Conservation (phyloP, 2,888 invertebrate species). For the Bugula neritina region DNA sequence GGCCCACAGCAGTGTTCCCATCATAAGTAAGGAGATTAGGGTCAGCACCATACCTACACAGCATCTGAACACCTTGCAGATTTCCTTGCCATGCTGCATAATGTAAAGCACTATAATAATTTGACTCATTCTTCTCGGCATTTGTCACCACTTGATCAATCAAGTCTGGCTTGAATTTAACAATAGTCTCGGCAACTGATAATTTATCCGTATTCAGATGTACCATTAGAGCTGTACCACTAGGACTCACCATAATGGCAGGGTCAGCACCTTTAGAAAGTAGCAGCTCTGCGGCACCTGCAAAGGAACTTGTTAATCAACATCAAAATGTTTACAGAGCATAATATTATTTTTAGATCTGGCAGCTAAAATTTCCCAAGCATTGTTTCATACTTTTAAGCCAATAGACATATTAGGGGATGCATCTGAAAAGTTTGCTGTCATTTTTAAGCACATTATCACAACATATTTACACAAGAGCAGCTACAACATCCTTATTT, state of each 20-base stretch:
- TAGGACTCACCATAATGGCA: not conserved
- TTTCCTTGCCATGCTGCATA: not conserved
- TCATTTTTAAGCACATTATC: too few relatives aligned
- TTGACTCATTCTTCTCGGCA: not conserved
- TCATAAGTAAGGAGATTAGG: constrained; percentile 9
- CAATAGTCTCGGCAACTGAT: not conserved
- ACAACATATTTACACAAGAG: too few relatives aligned
- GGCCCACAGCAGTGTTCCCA: constrained; percentile 7
- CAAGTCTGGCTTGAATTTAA: not conserved
- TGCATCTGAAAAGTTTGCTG: too few relatives aligned
- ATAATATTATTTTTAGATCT: too few relatives aligned
- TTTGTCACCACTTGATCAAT: not conserved
- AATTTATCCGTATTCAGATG: not conserved
- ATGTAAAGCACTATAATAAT: constrained; percentile 11
- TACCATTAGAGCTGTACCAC: not conserved
- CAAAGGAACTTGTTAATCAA: too few relatives aligned
- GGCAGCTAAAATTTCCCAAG: too few relatives aligned
- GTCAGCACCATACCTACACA: not conserved
- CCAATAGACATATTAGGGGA: too few relatives aligned
- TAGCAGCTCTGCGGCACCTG: constrained; percentile 1
- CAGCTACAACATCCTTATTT: too few relatives aligned
- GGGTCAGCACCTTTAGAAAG: not conserved
- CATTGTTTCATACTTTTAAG: too few relatives aligned
- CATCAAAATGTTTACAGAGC: too few relatives aligned
- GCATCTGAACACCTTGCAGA: not conserved